Percentiles rank a stretch among this genome's conserved stretches.
These are phyloP conservation scores for Oryzaephilus surinamensis DNA, from an alignment of 1,140 invertebrate species.

Conservation along the genomic window DNA sequence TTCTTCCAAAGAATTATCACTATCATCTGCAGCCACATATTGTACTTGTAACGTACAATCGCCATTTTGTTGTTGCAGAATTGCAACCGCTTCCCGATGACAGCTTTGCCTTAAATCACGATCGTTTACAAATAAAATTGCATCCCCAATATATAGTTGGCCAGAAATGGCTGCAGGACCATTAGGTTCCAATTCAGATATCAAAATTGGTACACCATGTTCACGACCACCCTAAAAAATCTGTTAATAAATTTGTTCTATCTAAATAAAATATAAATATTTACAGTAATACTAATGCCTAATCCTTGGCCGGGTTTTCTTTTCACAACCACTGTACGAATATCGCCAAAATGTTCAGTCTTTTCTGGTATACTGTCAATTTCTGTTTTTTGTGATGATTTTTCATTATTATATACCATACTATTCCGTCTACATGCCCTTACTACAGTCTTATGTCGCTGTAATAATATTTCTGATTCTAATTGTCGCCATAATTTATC, in stretches of 20 bases:
- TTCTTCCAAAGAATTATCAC: constrained; percentile 41
- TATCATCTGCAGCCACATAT: constrained; percentile 60
- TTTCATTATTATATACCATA: constrained; percentile 30
- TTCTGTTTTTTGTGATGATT: constrained; percentile 22
- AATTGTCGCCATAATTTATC: constrained; percentile 76
- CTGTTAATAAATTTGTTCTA: too few relatives aligned
- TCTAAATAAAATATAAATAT: constrained; percentile 13
- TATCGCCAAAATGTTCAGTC: constrained; percentile 36
- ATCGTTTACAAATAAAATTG: constrained; percentile 70
- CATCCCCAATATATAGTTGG: constrained; percentile 69
- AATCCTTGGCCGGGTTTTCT: constrained; percentile 62
- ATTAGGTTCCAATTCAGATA: constrained; percentile 70
- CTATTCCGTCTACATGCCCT: constrained; percentile 40
- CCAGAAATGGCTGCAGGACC: constrained; percentile 60
- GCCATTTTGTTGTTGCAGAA: constrained; percentile 57
- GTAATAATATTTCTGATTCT: constrained; percentile 76
- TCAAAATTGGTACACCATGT: constrained; percentile 77
- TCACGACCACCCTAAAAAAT: constrained; percentile 61
- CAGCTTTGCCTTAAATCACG: constrained; percentile 59
- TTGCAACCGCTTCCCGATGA: constrained; percentile 62
- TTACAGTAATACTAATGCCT: constrained; percentile 72
- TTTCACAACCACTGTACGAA: constrained; percentile 47
- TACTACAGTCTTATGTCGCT: constrained; percentile 74
- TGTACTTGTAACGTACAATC: constrained; percentile 61
- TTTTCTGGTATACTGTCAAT: constrained; percentile 19